Evolutionary conservation across 2,888 invertebrate genomes (phyloP).

Genomic region (Cheilosia grossa): DNA sequence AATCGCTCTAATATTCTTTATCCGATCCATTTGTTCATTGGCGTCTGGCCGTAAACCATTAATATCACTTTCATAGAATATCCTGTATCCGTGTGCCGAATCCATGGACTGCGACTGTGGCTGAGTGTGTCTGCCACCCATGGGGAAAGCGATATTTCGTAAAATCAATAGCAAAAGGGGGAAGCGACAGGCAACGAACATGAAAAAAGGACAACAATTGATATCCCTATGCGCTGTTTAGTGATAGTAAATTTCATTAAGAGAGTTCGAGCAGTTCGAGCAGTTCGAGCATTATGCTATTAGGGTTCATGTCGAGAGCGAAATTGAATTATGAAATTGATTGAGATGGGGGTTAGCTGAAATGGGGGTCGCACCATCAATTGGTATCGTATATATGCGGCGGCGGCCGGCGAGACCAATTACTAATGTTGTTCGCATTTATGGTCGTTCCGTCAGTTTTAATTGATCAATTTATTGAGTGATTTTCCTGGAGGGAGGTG

Average conservation of each 20-base stretch:
- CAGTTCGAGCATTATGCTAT: conserved; percentile 48
- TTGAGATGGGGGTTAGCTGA: conserved; percentile 26
- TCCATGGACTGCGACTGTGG: neutral
- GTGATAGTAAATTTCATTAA: conserved; percentile 70
- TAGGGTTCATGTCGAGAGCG: conserved; percentile 53
- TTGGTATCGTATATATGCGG: neutral
- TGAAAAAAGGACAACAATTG: conserved; percentile 32
- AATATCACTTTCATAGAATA: conserved; percentile 61
- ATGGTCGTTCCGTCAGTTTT: conserved; percentile 47
- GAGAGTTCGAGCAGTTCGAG: conserved; percentile 55
- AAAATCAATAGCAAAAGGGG: conserved; percentile 18
- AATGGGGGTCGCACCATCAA: neutral
- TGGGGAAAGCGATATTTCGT: conserved; percentile 5
- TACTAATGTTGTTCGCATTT: conserved; percentile 31
- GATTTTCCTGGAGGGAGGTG: conserved; percentile 2
- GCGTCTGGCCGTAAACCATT: conserved; percentile 71
- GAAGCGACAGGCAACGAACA: neutral
- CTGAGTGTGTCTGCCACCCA: neutral
- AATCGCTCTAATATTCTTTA: conserved; percentile 69
- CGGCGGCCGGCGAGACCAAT: conserved; percentile 21
- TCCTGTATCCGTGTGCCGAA: neutral
- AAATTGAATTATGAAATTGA: conserved; percentile 71
- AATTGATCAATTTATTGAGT: conserved; percentile 49
- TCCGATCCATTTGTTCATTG: conserved; percentile 66
- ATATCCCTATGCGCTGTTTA: conserved; percentile 62